Evolutionary conservation across 2,888 invertebrate genomes (phyloP).

Genomic region (Orthosia gracilis): DNA sequence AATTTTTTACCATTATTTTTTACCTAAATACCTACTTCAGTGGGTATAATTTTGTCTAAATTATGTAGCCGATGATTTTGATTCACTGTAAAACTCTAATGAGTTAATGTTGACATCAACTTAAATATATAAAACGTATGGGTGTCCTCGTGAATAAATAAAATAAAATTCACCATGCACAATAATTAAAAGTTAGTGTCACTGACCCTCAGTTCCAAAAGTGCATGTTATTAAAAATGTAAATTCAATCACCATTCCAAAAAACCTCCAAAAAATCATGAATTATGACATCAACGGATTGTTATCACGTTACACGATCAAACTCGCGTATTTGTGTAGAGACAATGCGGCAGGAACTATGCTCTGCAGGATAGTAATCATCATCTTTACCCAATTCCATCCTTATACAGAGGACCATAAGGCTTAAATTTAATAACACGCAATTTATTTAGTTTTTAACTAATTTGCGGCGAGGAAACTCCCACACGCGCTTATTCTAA

Average conservation of each 20-base stretch:
- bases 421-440: slow-evolving; percentile 60
- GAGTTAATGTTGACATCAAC: too few relatives aligned
- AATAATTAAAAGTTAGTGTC: slow-evolving; percentile 23
- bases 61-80: too few relatives aligned
- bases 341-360: slow-evolving; percentile 88
- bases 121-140: too few relatives aligned
- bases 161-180: neutral
- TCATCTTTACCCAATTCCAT: slow-evolving; percentile 46
- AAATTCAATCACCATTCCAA: slow-evolving; percentile 63
- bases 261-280: slow-evolving; percentile 63
- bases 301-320: slow-evolving; percentile 79
- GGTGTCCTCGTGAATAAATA: too few relatives aligned
- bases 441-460: slow-evolving; percentile 44
- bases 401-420: slow-evolving; percentile 59
- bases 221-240: slow-evolving; percentile 34
- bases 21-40: too few relatives aligned
- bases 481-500: slow-evolving; percentile 66
- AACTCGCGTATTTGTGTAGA: slow-evolving; percentile 78
- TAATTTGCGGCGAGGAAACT: slow-evolving; percentile 61
- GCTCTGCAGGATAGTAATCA: slow-evolving; percentile 69
- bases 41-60: too few relatives aligned
- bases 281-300: slow-evolving; percentile 69
- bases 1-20: neutral
- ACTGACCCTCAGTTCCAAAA: slow-evolving; percentile 33
- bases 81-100: too few relatives aligned